These are phyloP conservation scores for Antheraea mylitta DNA, from an alignment of 1,140 invertebrate species.

Conservation along the genomic window DNA sequence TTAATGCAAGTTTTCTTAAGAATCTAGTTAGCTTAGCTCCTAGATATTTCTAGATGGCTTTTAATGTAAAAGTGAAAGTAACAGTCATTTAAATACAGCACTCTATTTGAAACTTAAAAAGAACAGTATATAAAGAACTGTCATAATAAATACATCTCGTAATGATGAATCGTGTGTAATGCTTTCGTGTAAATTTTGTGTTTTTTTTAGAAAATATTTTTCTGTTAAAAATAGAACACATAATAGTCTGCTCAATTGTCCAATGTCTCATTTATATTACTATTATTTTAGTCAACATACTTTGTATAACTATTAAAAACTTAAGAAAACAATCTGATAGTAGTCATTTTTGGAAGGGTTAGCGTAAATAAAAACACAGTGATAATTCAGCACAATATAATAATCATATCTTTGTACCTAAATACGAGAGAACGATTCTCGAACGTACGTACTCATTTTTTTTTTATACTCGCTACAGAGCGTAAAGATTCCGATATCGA, in stretches of 20 bases:
- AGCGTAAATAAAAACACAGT: slow-evolving; percentile 40
- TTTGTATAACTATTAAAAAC: too few species aligned
- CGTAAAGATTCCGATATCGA: slow-evolving; percentile 61
- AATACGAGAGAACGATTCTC: slow-evolving; percentile 52
- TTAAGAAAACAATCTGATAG: too few species aligned
- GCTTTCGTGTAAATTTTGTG: too few species aligned
- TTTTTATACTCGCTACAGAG: slow-evolving; percentile 28
- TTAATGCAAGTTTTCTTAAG: slow-evolving; percentile 9
- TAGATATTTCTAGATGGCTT: slow-evolving; percentile 51
- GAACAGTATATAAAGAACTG: background rate
- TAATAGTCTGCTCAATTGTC: too few species aligned
- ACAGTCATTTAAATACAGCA: background rate
- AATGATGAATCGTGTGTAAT: too few species aligned
- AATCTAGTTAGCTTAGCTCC: slow-evolving; percentile 50
- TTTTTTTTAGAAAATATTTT: too few species aligned
- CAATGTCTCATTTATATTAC: too few species aligned
- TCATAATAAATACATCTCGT: too few species aligned
- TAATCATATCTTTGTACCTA: slow-evolving; percentile 76
- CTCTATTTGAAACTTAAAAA: slow-evolving; percentile 1
- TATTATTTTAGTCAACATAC: too few species aligned
- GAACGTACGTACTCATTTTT: slow-evolving; percentile 59
- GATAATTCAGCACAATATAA: slow-evolving; percentile 71
- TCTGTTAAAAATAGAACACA: too few species aligned
- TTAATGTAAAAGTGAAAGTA: slow-evolving; percentile 7
- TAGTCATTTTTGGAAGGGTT: background rate